These are phyloP conservation scores for Ormyrus rosae DNA, from an alignment of 2,888 invertebrate genomes.

Conservation along the genomic window DNA sequence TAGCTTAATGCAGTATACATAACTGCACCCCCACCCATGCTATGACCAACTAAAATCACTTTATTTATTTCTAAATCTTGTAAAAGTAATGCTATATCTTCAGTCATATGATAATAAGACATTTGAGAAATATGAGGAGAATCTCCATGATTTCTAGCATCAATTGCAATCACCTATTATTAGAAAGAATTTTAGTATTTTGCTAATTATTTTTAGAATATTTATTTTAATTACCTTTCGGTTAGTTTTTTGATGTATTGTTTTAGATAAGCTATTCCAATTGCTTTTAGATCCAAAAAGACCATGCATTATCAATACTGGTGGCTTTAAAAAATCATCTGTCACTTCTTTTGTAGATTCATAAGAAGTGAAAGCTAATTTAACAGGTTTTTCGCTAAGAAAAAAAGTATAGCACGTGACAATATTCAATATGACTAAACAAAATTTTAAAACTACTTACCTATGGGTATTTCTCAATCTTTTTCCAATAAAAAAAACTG, in stretches of 20 bases:
- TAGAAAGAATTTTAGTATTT: constrained; percentile 9
- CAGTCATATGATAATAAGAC: constrained; percentile 84
- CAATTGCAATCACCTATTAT: constrained; percentile 84
- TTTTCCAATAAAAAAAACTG: too few relatives aligned
- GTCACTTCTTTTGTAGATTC: constrained; percentile 77
- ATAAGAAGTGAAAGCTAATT: constrained; percentile 83
- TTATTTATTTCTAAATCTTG: constrained; percentile 81
- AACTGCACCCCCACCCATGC: constrained; percentile 95
- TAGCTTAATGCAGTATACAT: constrained; percentile 89
- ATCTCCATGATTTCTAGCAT: constrained; percentile 96
- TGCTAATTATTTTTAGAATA: constrained; percentile 16
- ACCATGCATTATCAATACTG: constrained; percentile 92
- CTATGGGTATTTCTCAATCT: too few relatives aligned
- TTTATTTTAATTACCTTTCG: constrained; percentile 78
- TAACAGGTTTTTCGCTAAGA: constrained; percentile 75
- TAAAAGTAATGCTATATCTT: constrained; percentile 84
- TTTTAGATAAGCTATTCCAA: constrained; percentile 89
- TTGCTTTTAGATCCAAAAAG: constrained; percentile 91
- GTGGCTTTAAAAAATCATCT: constrained; percentile 73
- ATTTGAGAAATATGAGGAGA: constrained; percentile 88
- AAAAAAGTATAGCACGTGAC: too few relatives aligned
- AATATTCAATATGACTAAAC: too few relatives aligned
- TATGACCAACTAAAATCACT: constrained; percentile 89
- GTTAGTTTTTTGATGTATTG: constrained; percentile 80
- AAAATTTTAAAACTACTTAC: constrained; percentile 24